Evolutionary conservation across 2,797 vertebrate genomes (phyloP), one percentile per base, ranked within the genome.

Genomic region (Sphaeramia orbicularis): DNA sequence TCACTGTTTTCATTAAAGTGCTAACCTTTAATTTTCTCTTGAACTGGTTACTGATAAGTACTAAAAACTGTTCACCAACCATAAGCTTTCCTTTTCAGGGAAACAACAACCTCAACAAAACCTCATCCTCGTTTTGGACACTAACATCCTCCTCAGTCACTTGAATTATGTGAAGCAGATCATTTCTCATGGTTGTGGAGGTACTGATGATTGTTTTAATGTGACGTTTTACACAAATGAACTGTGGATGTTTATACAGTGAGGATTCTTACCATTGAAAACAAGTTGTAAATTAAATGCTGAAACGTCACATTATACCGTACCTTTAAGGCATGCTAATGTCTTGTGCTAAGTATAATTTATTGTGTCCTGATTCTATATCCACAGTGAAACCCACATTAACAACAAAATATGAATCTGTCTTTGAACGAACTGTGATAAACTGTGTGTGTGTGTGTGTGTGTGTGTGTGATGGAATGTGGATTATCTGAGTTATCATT

Each of bases 141-240:
- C 97, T 69, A 98, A 98, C 85, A 91, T 99, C 86, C 93, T 98
- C 74, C 96, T 98, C 72, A 96, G 95, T 90, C 96, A 99, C 83
- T 92, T 99, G 74, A 94, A 94, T 56, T 96, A 96, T 86, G 92
- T 98, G 79, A 95, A 91, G 81, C 93, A 88, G 80, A 94, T 97
- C 61, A 91, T 76, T 79, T 93, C 89, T 67, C 91, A 81, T 45
- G 94, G 95, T 76, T 92, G 97, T 18, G 91, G 93, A 95, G 96
- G 97, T 98, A 24, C 35, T 64, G 47, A 4, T 14, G 24, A 21
- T 8, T 0, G 18, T 66, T 55, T 52, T 12, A 24, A 32, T 43
- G 19, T 44, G 2, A 60, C 57, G 1, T 65, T 55, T 65, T 49
- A 55, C 15, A 32, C 1, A 32, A 32, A 24, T 24, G 21, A 24